Percentiles rank a stretch among this genome's conserved stretches.
phyloP scores from a whole-genome alignment of 2,888 invertebrate species.

The Sinodicranocentrus sp. region DNA sequence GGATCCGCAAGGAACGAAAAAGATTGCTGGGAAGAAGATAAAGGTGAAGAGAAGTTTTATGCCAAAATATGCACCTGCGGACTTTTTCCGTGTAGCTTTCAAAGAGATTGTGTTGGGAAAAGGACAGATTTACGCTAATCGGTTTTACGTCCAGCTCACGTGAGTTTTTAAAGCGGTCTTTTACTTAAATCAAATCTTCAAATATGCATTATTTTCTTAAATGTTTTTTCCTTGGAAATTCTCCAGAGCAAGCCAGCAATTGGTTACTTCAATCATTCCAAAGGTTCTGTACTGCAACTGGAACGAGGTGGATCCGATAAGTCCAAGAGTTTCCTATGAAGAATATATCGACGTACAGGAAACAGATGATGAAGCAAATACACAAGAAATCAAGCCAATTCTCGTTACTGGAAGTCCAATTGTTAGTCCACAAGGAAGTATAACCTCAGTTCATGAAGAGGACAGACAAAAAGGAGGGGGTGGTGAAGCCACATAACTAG shows the following conservation, averaged over 20 bases:
- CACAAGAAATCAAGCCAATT: conserved; percentile 17
- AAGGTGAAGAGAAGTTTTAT: background rate
- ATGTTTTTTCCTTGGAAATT: background rate
- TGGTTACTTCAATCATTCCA: conserved; percentile 8
- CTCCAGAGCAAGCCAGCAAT: no score
- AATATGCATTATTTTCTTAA: background rate
- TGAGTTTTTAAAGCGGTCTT: background rate
- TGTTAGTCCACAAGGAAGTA: conserved; percentile 12
- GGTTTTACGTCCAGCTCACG: conserved; percentile 14
- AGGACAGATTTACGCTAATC: conserved; percentile 10
- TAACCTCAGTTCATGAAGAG: background rate
- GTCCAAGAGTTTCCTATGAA: conserved; percentile 22
- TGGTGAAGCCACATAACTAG: background rate
- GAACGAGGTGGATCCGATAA: conserved; percentile 16
- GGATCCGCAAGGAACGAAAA: background rate
- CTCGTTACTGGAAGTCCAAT: background rate
- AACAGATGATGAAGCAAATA: background rate
- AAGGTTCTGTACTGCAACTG: background rate
- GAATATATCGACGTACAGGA: conserved; percentile 15
- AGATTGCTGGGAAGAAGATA: background rate
- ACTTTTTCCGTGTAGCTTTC: conserved; percentile 52
- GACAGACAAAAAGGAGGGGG: background rate
- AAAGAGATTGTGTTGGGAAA: conserved; percentile 2
- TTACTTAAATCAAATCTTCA: background rate
- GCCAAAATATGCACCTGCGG: conserved; percentile 44